These are phyloP conservation scores for Hippocampus barbouri DNA, from an alignment of 2,113 vertebrate species.

Conservation along the genomic window DNA sequence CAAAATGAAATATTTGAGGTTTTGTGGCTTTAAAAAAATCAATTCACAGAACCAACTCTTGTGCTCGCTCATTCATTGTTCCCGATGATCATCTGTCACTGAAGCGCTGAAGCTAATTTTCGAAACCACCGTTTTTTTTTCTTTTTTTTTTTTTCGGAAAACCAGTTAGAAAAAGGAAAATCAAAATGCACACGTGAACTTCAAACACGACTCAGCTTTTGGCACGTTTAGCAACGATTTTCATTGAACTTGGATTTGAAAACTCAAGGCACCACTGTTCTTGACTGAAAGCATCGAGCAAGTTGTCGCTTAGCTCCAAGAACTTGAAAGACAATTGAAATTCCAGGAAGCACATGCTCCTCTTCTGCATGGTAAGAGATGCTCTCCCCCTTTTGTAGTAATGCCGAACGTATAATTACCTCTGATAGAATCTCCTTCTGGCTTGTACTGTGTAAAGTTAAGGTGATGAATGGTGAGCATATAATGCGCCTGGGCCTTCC, in stretches of 20 bases:
- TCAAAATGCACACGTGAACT: not conserved
- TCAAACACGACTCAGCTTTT: not conserved
- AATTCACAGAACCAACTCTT: not conserved
- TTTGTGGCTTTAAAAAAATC: not conserved
- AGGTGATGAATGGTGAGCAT: conserved; percentile 52
- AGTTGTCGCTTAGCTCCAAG: not conserved
- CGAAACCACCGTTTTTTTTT: not conserved
- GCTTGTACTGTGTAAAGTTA: conserved; percentile 60
- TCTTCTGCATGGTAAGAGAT: not conserved
- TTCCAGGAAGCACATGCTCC: not conserved
- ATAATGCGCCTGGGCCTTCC: conserved; percentile 45
- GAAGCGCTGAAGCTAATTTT: not conserved
- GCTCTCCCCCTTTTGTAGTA: conserved; percentile 6
- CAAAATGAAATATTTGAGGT: not conserved
- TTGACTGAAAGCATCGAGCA: not conserved
- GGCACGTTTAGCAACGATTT: not conserved
- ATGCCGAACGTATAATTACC: conserved; percentile 51
- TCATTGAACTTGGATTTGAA: not conserved
- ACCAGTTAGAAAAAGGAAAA: not conserved
- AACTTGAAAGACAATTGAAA: not conserved
- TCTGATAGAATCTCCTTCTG: conserved; percentile 58
- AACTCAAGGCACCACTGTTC: not conserved
- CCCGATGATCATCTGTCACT: not conserved
- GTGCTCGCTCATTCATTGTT: not conserved
- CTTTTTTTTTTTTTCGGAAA: not conserved